Percentiles rank a stretch among this genome's conserved stretches.
phyloP scores from a whole-genome alignment of 2,113 vertebrate genomes.

The Ammodytes marinus region DNA sequence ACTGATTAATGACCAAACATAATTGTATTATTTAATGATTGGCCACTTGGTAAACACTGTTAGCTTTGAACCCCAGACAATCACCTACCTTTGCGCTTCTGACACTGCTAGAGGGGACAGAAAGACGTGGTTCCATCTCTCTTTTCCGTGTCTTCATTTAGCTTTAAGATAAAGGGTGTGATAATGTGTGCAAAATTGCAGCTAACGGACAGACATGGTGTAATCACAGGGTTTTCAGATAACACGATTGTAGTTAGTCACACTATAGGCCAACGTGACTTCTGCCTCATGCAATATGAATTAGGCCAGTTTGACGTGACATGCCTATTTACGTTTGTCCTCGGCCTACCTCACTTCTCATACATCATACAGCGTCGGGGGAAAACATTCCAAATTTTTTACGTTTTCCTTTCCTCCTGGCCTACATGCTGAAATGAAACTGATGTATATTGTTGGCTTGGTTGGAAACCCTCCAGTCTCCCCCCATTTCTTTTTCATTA shows the following conservation, averaged over 20 bases:
- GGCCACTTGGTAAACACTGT: no score
- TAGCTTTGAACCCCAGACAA: no score
- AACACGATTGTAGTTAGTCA: slow-evolving; percentile 31
- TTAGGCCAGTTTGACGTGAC: slow-evolving; percentile 8
- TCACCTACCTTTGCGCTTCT: no score
- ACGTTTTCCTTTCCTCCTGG: neutral
- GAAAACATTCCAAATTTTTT: neutral
- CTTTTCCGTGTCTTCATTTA: neutral
- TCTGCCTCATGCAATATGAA: neutral
- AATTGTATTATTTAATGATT: no score
- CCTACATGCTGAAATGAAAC: neutral
- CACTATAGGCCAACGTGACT: slow-evolving; percentile 23
- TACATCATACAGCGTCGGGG: neutral
- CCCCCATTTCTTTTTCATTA: neutral
- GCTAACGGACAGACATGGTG: slow-evolving; percentile 8
- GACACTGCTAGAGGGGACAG: no score
- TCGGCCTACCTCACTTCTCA: neutral
- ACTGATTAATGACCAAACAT: no score
- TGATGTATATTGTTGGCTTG: slow-evolving; percentile 22
- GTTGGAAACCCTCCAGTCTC: slow-evolving; percentile 19
- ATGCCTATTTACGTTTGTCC: slow-evolving; percentile 1
- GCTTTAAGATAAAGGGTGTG: neutral
- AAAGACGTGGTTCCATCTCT: neutral
- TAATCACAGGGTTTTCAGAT: slow-evolving; percentile 25
- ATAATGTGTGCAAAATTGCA: slow-evolving; percentile 18